Evolutionary conservation across 1,140 invertebrate species (phyloP), one percentile per base, ranked within the genome.

Genomic region (Drosophila ficusphila): DNA sequence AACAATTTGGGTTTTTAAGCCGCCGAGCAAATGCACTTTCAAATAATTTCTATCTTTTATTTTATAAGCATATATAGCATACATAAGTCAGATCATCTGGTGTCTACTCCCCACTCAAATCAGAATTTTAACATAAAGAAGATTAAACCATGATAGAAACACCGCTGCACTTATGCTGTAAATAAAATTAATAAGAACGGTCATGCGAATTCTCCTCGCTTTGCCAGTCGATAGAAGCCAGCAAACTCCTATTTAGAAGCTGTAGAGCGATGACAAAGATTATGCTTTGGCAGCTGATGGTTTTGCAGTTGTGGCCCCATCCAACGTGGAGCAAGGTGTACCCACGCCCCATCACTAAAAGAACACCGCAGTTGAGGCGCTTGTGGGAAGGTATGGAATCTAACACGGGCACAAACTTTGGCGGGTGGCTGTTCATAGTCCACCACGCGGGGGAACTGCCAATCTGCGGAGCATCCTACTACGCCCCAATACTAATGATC

Each of bases 381-480:
- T 3, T 4, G 5, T 76, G 73, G 73, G 12, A 16, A 2, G 73
- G 73, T 9, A 33, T 42, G 16, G 1, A 3, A 4, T 11, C 11
- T 0, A 68, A 47, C 29, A 60, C 61, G 5, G 69, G 60, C 0
- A 0, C 18, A 0, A 67, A 61, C 11, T 49, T 51, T 16, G 73
- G 69, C 9, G 73, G 73, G 8, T 76, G 73, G 69, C 44, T 76
- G 7, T 19, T 73, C 6, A 48, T 34, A 14, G 36, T 71, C 4
- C 36, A 12, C 0, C 47, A 70, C 27, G 25, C 27, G 2, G 9
- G 16, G 5, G 58, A 47, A 3, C 16, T 16, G 1, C 7, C 21
- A 2, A 38, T 52, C 19, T 76, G 62, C n/a, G 58, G 69, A 25
- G 73, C 61, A 11, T 14, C 62, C 4, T 76, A 73, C 34, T 61